A percentile compares a stretch with the other conserved stretches of the same genome.
Evolutionary conservation across 2,797 vertebrate genomes (phyloP).

Genomic region (Hapalemur alaotrensis): DNA sequence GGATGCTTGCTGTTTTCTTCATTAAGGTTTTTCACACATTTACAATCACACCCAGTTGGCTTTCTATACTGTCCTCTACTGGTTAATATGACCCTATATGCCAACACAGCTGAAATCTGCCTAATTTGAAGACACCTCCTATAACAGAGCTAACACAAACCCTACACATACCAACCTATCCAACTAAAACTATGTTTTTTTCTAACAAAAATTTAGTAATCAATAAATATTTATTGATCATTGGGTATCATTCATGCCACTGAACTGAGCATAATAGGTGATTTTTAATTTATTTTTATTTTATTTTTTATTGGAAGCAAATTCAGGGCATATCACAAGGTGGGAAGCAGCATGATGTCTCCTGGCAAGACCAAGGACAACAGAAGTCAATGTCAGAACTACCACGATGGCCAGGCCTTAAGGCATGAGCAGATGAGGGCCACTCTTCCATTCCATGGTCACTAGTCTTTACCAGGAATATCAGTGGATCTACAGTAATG

Average conservation of each 20-base stretch:
- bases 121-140: neutral
- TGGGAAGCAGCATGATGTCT: neutral
- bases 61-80: neutral
- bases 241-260: neutral
- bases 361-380: neutral
- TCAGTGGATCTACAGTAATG: neutral
- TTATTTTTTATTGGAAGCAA: neutral
- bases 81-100: neutral
- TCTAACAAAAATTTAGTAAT: neutral
- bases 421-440: neutral
- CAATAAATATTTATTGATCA: neutral
- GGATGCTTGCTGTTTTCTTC: neutral
- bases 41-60: neutral
- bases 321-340: neutral
- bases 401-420: neutral
- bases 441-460: too few species aligned
- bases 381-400: neutral
- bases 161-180: neutral
- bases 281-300: neutral
- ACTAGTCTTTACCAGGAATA: neutral
- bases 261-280: neutral
- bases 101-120: neutral
- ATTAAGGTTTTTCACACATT: neutral
- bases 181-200: neutral
- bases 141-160: neutral